Evolutionary conservation across 2,113 vertebrate genomes (phyloP), one percentile per base, ranked within the genome.

Genomic region (Phainopepla nitens): DNA sequence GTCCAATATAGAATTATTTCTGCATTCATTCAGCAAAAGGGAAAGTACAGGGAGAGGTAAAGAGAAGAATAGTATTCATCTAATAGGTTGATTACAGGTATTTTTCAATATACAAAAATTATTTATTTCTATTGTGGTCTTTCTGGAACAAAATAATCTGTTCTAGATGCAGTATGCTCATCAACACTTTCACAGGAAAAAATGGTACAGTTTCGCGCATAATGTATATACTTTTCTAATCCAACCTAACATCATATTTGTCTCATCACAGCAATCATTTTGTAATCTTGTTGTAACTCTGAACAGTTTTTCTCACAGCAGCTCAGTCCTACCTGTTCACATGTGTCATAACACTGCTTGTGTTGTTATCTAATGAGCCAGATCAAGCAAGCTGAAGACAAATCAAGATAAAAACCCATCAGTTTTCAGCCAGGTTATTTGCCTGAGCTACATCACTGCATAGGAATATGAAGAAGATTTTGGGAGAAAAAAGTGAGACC

Each of bases 31-130:
- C 64, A 35, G 13, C 17, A 76, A 58, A 95, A 89, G 61, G 21
- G 18, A 79, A 96, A 95, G 36, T 65, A 87, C 35, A 87, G 31
- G 64, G 31, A 95, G 73, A 93, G 45, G 17, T 79, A 87, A 87
- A 69, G 36, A 87, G 14, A 41, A 20, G 31, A 7, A 16, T 65
- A 36, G 18, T 65, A 77, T 80, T 11, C 24, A 77, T 65, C 45
- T 83, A 51, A 53, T 58, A 28, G 58, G 7, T 51, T 85, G 14
- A 45, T 82, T 90, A 42, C 6, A 61, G 23, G 2, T 72, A 22
- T 45, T 81, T 60, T 87, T 77, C 25, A 61, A 61, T 23, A 45
- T 10, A 25, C 42, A 10, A 58, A 82, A 84, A 86, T 24, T 0
- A 56, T 64, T 24, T 0, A 56, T 64, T 88, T 88, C 5, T 51